These are phyloP conservation scores for Xenus cinereus DNA, from an alignment of 2,113 vertebrate species.

Conservation along the genomic window DNA sequence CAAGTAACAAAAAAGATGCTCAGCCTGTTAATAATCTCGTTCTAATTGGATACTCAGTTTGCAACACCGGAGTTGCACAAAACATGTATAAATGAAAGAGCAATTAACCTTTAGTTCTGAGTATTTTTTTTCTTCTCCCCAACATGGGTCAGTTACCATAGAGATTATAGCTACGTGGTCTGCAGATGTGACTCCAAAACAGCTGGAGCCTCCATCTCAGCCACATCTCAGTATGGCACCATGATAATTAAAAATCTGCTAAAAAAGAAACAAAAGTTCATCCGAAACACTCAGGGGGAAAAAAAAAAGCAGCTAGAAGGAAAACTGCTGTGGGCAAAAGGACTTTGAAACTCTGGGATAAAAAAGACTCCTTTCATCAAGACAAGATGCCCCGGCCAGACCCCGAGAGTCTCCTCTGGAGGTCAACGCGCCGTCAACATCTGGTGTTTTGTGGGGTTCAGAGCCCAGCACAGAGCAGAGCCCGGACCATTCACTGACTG, in stretches of 20 bases:
- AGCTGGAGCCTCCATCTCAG: slow-evolving; percentile 31
- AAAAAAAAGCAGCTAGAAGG: not conserved
- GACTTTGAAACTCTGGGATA: not conserved
- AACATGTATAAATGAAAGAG: slow-evolving; percentile 59
- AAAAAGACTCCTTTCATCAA: not conserved
- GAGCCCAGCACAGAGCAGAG: not conserved
- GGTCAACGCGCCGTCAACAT: fast-evolving
- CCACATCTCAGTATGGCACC: slow-evolving; percentile 45
- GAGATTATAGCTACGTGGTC: slow-evolving; percentile 61
- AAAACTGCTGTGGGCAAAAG: not conserved
- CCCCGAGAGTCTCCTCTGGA: not conserved
- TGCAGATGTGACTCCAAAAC: slow-evolving; percentile 58
- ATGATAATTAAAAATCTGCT: slow-evolving; percentile 70
- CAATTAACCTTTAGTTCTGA: slow-evolving; percentile 75
- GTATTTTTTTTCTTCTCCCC: slow-evolving; percentile 43
- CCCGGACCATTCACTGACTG: not conserved
- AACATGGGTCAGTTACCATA: slow-evolving; percentile 71
- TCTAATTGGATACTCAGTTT: slow-evolving; percentile 65
- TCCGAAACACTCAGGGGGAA: not conserved
- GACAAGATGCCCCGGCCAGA: not conserved
- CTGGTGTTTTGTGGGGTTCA: not conserved
- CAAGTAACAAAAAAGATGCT: slow-evolving; percentile 56
- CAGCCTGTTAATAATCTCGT: slow-evolving; percentile 55
- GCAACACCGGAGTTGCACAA: slow-evolving; percentile 58
- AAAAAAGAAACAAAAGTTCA: slow-evolving; percentile 52